These are phyloP conservation scores for Scortum barcoo DNA, from an alignment of 2,113 vertebrate species.

Conservation along the genomic window DNA sequence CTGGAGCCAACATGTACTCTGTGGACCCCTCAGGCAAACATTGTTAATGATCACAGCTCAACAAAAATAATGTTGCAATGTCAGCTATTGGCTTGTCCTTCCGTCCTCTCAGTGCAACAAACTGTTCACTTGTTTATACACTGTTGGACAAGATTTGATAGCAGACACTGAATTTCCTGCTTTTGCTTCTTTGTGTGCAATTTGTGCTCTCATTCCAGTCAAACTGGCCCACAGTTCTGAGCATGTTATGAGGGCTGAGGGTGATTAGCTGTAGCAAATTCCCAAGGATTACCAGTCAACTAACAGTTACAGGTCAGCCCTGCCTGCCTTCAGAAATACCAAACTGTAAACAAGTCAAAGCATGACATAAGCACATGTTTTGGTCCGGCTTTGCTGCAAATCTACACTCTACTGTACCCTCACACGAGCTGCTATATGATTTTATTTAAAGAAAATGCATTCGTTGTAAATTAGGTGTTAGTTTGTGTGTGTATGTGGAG, in stretches of 20 bases:
- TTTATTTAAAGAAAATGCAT: constrained; percentile 48
- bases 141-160: constrained; percentile 50
- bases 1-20: constrained; percentile 66
- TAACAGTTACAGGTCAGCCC: constrained; percentile 73
- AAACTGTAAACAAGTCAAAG: constrained; percentile 79
- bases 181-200: constrained; percentile 64
- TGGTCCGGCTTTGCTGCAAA: constrained; percentile 33
- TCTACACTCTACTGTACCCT: constrained; percentile 46
- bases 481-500: constrained; percentile 5
- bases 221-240: constrained; percentile 49
- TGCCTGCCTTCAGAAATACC: constrained; percentile 68
- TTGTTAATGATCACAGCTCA: constrained; percentile 68
- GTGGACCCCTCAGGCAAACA: constrained; percentile 64
- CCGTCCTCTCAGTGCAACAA: constrained; percentile 66
- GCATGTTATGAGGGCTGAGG: constrained; percentile 30
- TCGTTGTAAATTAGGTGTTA: constrained; percentile 32
- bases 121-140: constrained; percentile 70
- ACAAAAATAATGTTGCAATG: constrained; percentile 74
- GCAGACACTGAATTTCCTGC: constrained; percentile 60
- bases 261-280: constrained; percentile 76
- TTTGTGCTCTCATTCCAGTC: constrained; percentile 55
- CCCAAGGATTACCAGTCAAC: constrained; percentile 72
- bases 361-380: constrained; percentile 74
- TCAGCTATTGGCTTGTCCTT: constrained; percentile 68
- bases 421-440: constrained; percentile 13